A percentile compares a stretch with the other conserved stretches of the same genome.
Evolutionary conservation across 2,888 invertebrate genomes (phyloP).

Genomic region (Hypselothyrea guttata): DNA sequence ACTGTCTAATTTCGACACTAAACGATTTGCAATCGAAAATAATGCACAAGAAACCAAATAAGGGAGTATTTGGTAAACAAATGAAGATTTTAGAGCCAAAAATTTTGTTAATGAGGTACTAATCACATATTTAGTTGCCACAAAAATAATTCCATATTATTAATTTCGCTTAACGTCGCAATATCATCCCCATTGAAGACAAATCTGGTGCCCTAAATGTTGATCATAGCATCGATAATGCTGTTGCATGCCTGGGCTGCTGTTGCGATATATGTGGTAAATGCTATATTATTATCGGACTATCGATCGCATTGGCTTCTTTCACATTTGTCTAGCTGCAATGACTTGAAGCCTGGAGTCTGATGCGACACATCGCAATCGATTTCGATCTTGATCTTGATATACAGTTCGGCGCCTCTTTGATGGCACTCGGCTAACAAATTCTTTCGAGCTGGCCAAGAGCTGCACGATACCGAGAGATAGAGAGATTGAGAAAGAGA

Average conservation of each 20-base stretch:
- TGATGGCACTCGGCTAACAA: slow-evolving; percentile 68
- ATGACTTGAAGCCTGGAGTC: slow-evolving; percentile 20
- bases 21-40: too few relatives aligned
- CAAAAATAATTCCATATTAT: too few relatives aligned
- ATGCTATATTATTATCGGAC: slow-evolving; percentile 20
- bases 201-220: slow-evolving; percentile 22
- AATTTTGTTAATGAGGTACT: too few relatives aligned
- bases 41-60: too few relatives aligned
- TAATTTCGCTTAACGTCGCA: too few relatives aligned
- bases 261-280: slow-evolving; percentile 10
- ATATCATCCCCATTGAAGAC: slow-evolving; percentile 2
- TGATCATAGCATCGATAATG: slow-evolving; percentile 15
- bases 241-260: slow-evolving; percentile 15
- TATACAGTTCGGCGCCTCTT: slow-evolving; percentile 77
- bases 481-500: neutral
- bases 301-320: slow-evolving; percentile 39
- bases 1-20: too few relatives aligned
- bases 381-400: slow-evolving; percentile 77
- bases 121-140: too few relatives aligned
- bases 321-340: slow-evolving; percentile 52
- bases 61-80: too few relatives aligned
- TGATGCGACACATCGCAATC: slow-evolving; percentile 57
- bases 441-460: slow-evolving; percentile 59
- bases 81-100: too few relatives aligned
- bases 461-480: slow-evolving; percentile 42